Evolutionary conservation across 2,797 vertebrate genomes (phyloP).

Genomic region (Buphagus erythrorhynchus): DNA sequence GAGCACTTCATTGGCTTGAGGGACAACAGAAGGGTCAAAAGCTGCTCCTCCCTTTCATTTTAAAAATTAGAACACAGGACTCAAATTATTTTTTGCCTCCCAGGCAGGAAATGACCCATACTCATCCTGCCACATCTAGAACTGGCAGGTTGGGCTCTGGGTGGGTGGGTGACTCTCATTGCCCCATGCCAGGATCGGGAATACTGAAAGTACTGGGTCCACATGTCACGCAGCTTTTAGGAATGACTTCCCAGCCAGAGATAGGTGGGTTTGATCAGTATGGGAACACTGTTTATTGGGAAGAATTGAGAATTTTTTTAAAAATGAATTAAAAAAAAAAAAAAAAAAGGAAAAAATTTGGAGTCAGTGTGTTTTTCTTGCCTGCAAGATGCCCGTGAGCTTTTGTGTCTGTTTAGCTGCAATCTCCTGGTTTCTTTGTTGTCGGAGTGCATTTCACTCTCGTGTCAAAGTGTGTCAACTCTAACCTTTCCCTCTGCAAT

Average conservation of each 20-base stretch:
- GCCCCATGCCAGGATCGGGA: neutral
- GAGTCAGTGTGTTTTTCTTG: neutral
- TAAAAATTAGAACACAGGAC: neutral
- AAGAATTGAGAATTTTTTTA: slow-evolving; percentile 28
- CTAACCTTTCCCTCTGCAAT: slow-evolving; percentile 17
- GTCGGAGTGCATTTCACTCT: slow-evolving; percentile 67
- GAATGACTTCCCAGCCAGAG: neutral
- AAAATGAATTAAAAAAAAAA: neutral
- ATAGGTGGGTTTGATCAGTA: neutral
- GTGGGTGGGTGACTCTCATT: neutral
- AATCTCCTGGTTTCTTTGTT: slow-evolving; percentile 71
- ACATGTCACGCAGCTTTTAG: neutral
- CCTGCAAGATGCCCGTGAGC: neutral
- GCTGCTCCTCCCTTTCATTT: neutral
- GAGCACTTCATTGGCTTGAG: neutral
- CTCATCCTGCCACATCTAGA: neutral
- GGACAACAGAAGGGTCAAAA: neutral
- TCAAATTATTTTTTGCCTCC: neutral
- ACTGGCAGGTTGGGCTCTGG: neutral
- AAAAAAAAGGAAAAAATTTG: too few relatives aligned
- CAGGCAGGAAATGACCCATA: neutral
- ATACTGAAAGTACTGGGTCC: neutral
- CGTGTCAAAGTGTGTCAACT: slow-evolving; percentile 73
- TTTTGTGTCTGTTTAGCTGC: slow-evolving; percentile 68
- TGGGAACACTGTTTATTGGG: neutral